A percentile compares a stretch with the other conserved stretches of the same genome.
phyloP scores from a whole-genome alignment of 2,113 vertebrate genomes.

The Raja brachyura region DNA sequence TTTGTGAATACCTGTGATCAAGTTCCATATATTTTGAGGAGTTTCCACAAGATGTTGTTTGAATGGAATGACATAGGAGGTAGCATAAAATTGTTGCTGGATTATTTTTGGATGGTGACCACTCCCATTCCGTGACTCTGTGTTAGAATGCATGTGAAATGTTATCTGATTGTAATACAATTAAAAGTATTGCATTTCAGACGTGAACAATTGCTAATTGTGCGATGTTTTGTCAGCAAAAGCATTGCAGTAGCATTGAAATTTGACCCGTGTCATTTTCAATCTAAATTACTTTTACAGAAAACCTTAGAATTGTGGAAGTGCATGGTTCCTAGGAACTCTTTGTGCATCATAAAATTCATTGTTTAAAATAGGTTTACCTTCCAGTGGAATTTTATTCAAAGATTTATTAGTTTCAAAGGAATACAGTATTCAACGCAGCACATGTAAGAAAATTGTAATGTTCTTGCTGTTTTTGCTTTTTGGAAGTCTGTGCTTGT shows the following conservation, averaged over 20 bases:
- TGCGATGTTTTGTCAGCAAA: not conserved
- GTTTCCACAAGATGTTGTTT: not conserved
- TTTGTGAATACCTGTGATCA: not conserved
- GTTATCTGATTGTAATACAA: not conserved
- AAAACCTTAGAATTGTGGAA: not conserved
- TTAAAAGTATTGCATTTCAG: conserved; percentile 2
- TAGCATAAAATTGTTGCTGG: not conserved
- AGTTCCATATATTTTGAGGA: not conserved
- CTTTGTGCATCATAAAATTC: not conserved
- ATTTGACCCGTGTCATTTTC: not conserved
- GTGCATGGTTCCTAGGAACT: not conserved
- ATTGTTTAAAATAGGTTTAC: not conserved
- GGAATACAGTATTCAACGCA: not conserved
- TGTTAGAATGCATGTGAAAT: not conserved
- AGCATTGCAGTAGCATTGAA: not conserved
- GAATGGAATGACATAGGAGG: not conserved
- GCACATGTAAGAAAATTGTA: not conserved
- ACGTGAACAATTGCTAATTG: conserved; percentile 11
- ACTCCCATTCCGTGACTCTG: conserved; percentile 14
- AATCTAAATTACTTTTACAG: not conserved
- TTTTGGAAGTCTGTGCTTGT: not conserved
- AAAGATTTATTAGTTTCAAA: not conserved
- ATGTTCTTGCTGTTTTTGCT: not conserved
- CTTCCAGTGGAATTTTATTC: not conserved
- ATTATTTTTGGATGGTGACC: not conserved